These are phyloP conservation scores for Rhipidura dahli DNA, from an alignment of 2,113 vertebrate species.

Conservation along the genomic window DNA sequence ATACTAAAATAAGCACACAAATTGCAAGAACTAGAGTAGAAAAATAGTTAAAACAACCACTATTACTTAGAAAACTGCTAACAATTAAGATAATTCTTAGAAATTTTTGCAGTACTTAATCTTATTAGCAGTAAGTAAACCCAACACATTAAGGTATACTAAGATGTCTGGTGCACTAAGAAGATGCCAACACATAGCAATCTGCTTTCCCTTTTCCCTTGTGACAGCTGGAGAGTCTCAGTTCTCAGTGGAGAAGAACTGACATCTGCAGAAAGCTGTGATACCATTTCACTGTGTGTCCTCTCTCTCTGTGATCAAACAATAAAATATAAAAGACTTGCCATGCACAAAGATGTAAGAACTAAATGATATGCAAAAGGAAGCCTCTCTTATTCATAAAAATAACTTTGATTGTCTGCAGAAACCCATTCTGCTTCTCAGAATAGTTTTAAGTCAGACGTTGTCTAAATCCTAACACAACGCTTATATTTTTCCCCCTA, in stretches of 20 bases:
- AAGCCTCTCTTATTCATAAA: not conserved
- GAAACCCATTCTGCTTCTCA: not conserved
- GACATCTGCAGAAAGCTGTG: not conserved
- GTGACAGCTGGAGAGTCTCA: not conserved
- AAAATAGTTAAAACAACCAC: not conserved
- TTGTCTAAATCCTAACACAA: not conserved
- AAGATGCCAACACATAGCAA: not conserved
- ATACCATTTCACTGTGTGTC: not conserved
- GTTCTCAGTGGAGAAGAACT: not conserved
- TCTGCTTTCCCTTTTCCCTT: not conserved
- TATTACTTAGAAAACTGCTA: not conserved
- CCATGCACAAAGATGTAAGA: not conserved
- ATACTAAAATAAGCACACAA: not conserved
- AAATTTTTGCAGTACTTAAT: not conserved
- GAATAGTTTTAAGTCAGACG: not conserved
- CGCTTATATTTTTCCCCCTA: not conserved
- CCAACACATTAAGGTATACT: not conserved
- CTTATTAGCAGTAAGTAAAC: not conserved
- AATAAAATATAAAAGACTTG: not conserved
- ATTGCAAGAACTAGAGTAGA: not conserved
- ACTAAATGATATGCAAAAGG: not conserved
- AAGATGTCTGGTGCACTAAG: not conserved
- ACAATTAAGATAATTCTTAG: not conserved
- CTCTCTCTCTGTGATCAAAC: not conserved
- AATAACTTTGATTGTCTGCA: not conserved